Evolutionary conservation across 2,797 vertebrate genomes (phyloP).

Genomic region (Bucorvus abyssinicus): DNA sequence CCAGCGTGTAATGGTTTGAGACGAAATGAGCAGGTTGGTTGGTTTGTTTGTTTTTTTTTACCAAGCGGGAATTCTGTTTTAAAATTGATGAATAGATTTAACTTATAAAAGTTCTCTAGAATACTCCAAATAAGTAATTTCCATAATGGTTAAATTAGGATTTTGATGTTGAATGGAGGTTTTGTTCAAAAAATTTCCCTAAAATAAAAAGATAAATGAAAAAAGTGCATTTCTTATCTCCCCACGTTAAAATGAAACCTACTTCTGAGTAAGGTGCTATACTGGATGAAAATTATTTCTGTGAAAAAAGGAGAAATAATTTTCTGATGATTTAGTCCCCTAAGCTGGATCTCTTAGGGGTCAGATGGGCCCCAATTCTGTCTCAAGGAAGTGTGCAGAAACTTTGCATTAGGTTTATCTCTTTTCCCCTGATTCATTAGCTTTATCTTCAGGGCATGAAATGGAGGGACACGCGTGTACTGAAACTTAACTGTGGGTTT

Average conservation of each 20-base stretch:
- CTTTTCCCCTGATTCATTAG: not conserved
- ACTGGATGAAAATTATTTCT: not conserved
- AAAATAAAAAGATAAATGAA: not conserved
- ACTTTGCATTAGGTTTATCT: not conserved
- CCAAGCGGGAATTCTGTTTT: not conserved
- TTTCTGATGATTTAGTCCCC: not conserved
- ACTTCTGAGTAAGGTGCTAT: not conserved
- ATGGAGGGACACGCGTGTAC: not conserved
- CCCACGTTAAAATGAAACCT: not conserved
- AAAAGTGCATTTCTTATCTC: not conserved
- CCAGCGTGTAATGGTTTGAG: not conserved
- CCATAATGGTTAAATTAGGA: not conserved
- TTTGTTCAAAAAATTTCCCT: not conserved
- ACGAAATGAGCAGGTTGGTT: not conserved
- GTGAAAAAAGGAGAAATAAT: not conserved
- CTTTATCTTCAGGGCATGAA: not conserved
- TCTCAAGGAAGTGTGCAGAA: not conserved
- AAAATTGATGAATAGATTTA: not conserved
- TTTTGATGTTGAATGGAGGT: not conserved
- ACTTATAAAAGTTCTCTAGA: fast-evolving
- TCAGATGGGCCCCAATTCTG: not conserved
- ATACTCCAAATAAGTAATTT: not conserved
- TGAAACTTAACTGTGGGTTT: not conserved
- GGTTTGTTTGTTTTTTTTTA: not conserved
- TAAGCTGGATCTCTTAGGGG: not conserved